Conservation (phyloP, 2,113 vertebrate species). For the Orthonyx spaldingii region DNA sequence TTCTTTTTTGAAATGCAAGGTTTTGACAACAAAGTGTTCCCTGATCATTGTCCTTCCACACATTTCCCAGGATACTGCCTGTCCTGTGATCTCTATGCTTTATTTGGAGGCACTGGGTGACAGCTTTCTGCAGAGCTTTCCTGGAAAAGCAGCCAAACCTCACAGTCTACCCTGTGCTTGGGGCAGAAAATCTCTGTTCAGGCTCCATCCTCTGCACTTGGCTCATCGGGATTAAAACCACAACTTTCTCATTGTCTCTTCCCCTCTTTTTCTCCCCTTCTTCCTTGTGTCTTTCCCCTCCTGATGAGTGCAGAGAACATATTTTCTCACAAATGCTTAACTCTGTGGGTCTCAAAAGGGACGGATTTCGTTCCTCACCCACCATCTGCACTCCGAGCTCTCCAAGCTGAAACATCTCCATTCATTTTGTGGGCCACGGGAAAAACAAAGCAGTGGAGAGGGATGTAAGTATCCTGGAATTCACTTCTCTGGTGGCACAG, state of each 20-base stretch:
- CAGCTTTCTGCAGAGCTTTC: neutral
- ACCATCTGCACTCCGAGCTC: rapidly evolving
- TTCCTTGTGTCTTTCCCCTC: neutral
- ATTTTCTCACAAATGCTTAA: neutral
- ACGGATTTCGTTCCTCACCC: neutral
- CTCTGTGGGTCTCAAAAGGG: neutral
- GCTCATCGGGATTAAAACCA: neutral
- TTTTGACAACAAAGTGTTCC: neutral
- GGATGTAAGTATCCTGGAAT: neutral
- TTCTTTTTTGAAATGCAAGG: neutral
- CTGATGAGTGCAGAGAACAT: rapidly evolving
- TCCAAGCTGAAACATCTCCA: neutral
- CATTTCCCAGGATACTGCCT: neutral
- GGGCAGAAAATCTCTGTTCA: neutral
- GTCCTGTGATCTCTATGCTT: neutral
- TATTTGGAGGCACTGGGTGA: neutral
- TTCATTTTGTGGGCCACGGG: neutral
- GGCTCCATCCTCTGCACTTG: neutral
- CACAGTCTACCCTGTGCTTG: neutral
- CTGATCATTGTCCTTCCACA: neutral
- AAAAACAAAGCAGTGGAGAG: conserved; percentile 11
- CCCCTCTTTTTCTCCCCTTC: neutral
- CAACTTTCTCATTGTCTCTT: neutral
- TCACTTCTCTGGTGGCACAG: neutral
- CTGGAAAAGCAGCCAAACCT: neutral